A percentile compares a stretch with the other conserved stretches of the same genome.
Conservation (phyloP, 1,140 invertebrate genomes). For the Himalopsyche phryganea region DNA sequence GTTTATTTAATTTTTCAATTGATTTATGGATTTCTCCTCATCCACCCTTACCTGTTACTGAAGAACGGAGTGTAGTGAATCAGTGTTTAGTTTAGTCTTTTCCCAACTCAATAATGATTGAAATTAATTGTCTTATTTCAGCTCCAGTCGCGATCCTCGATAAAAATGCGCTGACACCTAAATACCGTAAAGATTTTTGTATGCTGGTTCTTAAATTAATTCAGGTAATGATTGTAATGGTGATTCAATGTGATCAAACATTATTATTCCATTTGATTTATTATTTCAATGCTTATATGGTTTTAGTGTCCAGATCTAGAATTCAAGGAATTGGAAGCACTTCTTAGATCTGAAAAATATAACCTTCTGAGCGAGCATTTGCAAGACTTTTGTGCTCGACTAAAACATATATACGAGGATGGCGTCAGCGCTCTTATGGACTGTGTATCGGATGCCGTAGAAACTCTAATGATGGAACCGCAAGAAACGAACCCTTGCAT, state of each 20-base stretch:
- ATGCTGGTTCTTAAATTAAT: conserved; percentile 50
- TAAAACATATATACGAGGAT: conserved; percentile 50
- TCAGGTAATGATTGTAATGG: conserved; percentile 39
- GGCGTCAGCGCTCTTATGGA: conserved; percentile 49
- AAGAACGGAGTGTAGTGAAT: too few species aligned
- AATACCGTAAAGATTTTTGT: conserved; percentile 52
- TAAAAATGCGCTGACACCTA: conserved; percentile 41
- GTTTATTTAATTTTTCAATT: too few species aligned
- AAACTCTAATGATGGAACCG: conserved; percentile 47
- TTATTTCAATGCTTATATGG: too few species aligned
- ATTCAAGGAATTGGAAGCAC: conserved; percentile 48
- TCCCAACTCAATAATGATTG: too few species aligned
- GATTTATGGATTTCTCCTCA: too few species aligned
- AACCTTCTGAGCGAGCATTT: conserved; percentile 49
- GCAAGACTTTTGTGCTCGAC: conserved; percentile 49
- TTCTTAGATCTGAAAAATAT: conserved; percentile 48
- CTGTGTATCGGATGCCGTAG: conserved; percentile 47
- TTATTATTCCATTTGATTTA: not conserved
- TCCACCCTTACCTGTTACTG: too few species aligned
- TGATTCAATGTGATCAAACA: not conserved
- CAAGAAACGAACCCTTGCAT: conserved; percentile 39
- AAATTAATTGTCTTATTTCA: conserved; percentile 35
- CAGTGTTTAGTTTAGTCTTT: too few species aligned
- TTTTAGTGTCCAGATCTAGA: conserved; percentile 51
- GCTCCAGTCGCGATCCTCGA: conserved; percentile 40